Evolutionary conservation across 2,113 vertebrate species (phyloP), one percentile per base, ranked within the genome.

Genomic region (Electrona antarctica): DNA sequence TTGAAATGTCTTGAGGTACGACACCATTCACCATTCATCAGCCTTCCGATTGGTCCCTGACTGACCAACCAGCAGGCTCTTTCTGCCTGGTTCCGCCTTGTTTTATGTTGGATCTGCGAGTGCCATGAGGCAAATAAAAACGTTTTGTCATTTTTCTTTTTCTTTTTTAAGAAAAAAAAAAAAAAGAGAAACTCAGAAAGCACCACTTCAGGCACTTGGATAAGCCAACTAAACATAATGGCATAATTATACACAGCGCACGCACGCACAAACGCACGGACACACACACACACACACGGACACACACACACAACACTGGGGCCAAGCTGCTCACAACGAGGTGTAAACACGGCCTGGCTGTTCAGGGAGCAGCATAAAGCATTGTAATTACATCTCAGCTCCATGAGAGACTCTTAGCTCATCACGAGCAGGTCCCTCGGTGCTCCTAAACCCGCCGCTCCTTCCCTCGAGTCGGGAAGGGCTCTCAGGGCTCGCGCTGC

Each of bases 121-220:
- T 96, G 96, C 95, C 95, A 95, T 95, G 96, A 97, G 95, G 95
- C 95, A 95, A 97, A 97, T 80, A 91, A 93, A 90, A 91, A 64
- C n/a, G 33, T 41, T 41, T 41, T 6, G 33, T 41, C 5, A 6
- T 6, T 41, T 41, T 41, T 4, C 5, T 41, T 6, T 41, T 41
- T 4, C 2, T 6, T 41, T 41, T 41, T 41, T 41, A 4, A 4
- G 60, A 60, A 51, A 60, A 60, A 47, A 69, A 54, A 74, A 55
- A 73, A 93, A 94, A 94, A 54, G 69, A 15, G 15, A 69, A 89
- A 91, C 81, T 78, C 92, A 94, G 92, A 96, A 97, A 97, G 96
- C 95, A 97, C 96, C 97, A 97, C 95, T 95, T 94, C 93, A 98
- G 96, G 96, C 97, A 98, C 97, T 98, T 98, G 94, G 94, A 95